phyloP scores from a whole-genome alignment of 2,888 invertebrate species.

The Himalopsyche kuldschensis region DNA sequence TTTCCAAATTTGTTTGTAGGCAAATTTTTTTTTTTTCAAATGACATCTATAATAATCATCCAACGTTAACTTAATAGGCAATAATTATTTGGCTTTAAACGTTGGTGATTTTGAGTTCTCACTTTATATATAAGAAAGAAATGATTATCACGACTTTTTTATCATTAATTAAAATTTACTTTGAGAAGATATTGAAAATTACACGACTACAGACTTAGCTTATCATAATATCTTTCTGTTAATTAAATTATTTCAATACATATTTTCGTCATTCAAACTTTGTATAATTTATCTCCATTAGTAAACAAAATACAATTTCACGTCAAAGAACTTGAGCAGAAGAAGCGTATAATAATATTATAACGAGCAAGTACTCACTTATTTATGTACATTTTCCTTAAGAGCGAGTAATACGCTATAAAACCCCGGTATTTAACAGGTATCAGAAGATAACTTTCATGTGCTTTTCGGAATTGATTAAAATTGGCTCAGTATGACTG shows the following conservation, averaged over 20 bases:
- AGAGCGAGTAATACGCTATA: conserved; percentile 1
- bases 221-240: not conserved
- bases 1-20: too few relatives aligned
- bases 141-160: too few relatives aligned
- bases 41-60: too few relatives aligned
- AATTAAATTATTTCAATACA: not conserved
- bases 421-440: not conserved
- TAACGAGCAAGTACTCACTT: not conserved
- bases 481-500: not conserved
- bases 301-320: not conserved
- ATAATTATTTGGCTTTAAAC: too few relatives aligned
- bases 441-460: not conserved
- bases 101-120: too few relatives aligned
- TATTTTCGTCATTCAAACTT: not conserved
- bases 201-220: not conserved
- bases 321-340: not conserved
- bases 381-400: not conserved
- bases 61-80: too few relatives aligned
- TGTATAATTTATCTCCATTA: not conserved
- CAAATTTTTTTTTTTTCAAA: too few relatives aligned
- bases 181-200: too few relatives aligned
- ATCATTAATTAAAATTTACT: too few relatives aligned
- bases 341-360: not conserved
- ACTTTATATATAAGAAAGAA: too few relatives aligned
- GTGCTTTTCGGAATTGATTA: not conserved